Evolutionary conservation across 2,888 invertebrate genomes (phyloP), one percentile per base, ranked within the genome.

Genomic region (Dysmachus trigonus): DNA sequence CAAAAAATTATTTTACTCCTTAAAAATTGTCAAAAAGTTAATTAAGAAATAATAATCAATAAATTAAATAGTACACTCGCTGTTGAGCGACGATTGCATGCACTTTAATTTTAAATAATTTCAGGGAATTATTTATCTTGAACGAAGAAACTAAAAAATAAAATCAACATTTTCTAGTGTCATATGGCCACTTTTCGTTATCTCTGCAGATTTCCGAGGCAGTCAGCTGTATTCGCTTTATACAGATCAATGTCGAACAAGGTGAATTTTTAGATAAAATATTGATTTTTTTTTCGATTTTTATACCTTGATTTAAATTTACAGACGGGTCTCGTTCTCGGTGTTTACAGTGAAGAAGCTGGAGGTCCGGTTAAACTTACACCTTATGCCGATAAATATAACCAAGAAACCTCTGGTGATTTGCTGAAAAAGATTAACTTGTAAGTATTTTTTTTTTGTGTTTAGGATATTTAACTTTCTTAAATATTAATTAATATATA

Each of bases 241-340:
- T 87, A 79, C 81, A 87, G 87, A 82, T 88, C 88, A 85, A 88
- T 88, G 88, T 86, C 87, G 81, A 86, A 86, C 77, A 87, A 86
- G 86, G 88, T 88, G 73, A 41, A 71, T 30, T 47, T 22, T 51
- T n/a, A 15, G 5, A 81, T 85, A 8, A 47, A 13, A 31, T 31
- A 4, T 74, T 18, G n/a, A 53, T 74, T 8, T 41, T n/a, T 72
- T 74, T 18, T 30, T 30, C 71, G 3, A 51, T 27, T 41, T 10
- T 33, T 71, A 10, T 38, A 15, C 35, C 77, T 27, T 33, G 33
- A 74, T 74, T 79, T 22, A 73, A 82, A 47, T 51, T 73, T 22
- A 15, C 53, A 87, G 88, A 86, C 85, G 73, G 88, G 88, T 27
- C 41, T 88, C 62, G 88, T 88, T 35, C 86, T 88, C 27, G 88